Base-by-base conservation (phyloP, 2,797 vertebrate genomes). In the Mus minutoides region DNA sequence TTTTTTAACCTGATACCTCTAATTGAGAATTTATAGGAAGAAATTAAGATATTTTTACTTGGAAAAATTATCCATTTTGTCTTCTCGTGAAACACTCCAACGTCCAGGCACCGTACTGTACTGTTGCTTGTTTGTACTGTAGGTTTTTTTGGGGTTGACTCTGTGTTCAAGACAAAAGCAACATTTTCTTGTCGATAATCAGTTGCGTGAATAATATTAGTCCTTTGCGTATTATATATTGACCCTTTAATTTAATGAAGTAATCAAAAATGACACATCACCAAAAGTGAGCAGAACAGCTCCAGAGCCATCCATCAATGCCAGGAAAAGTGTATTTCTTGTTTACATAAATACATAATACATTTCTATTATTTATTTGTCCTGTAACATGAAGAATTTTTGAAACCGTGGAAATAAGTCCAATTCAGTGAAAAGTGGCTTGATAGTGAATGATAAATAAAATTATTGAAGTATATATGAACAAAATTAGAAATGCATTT, bases 211-310 rank as follows among this genome's bases (percentile, higher is more conserved):
- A 84, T 89, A 93, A 88, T n/a, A 92, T 78, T 87, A 87, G 77
- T 73, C 87, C 90, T 88, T 93, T 96, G 85, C 3, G 90, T 94
- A 76, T 43, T 6, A 37, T 85, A 54, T 54, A 93, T 2, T 78
- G 85, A 96, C 37, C 62, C 52, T 95, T 94, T 34, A 73, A 82
- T 94, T 97, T 93, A 92, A 64, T 52, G 56, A 94, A 93, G 76
- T 80, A 91, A 93, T 92, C 84, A 93, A 90, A 95, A 79, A 46
- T 69, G 34, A 52, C 22, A 69, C 22, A 52, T 37, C 62, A 69
- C 46, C 64, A 86, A 69, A 69, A 86, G 26, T 37, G 43, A 69
- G 12, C 62, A 69, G 31, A 86, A 84, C 4, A 83, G 29, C 14
- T 91, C 2, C 1, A 22, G 22, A 78, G 16, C 3, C 83, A 86